Evolutionary conservation across 2,113 vertebrate species (phyloP).

Genomic region (Meriones unguiculatus): DNA sequence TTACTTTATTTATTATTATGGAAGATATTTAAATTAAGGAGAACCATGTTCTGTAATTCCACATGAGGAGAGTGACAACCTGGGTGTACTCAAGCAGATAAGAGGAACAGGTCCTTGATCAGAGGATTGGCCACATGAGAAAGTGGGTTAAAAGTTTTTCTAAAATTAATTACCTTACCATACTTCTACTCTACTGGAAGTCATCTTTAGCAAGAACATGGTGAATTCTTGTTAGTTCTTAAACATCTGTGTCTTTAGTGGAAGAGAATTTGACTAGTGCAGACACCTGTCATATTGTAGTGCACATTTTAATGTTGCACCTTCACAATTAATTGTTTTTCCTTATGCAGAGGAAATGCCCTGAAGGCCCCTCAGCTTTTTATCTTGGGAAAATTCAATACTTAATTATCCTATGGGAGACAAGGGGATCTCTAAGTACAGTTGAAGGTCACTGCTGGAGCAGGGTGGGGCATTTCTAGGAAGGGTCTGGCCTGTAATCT

Average conservation of each 20-base stretch:
- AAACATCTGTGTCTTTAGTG: slow-evolving; percentile 5
- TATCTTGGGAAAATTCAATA: neutral
- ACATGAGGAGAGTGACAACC: neutral
- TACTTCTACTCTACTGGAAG: neutral
- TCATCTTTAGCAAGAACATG: neutral
- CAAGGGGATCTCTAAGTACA: too few relatives aligned
- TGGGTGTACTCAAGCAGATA: neutral
- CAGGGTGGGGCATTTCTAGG: too few relatives aligned
- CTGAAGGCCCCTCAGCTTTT: neutral
- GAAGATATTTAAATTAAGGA: neutral
- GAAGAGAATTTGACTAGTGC: neutral
- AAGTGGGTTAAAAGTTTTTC: neutral
- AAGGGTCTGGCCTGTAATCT: too few relatives aligned
- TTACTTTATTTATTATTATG: too few relatives aligned
- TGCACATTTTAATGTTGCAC: neutral
- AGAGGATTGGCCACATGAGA: neutral
- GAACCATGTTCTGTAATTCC: neutral
- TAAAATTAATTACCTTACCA: neutral
- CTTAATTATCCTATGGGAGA: too few relatives aligned
- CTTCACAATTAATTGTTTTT: neutral
- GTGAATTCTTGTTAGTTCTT: neutral
- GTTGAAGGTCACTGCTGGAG: too few relatives aligned
- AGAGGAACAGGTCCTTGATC: neutral
- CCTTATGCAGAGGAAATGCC: neutral
- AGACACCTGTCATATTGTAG: neutral